phyloP scores from a whole-genome alignment of 2,113 vertebrate species.

The Mormoops blainvillei region DNA sequence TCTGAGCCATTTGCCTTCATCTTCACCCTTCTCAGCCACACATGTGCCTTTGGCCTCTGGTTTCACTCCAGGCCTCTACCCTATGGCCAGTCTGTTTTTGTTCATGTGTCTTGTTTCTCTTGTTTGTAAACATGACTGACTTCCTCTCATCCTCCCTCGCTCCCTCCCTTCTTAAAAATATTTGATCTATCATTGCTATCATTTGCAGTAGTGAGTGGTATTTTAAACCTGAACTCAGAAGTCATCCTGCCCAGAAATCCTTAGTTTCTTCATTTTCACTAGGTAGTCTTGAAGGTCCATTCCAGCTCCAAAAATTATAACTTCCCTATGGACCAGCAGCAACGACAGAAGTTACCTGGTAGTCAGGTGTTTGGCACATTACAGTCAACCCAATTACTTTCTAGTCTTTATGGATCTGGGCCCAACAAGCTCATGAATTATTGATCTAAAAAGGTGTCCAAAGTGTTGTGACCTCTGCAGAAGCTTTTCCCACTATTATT shows the following conservation, averaged over 20 bases:
- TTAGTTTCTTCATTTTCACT: neutral
- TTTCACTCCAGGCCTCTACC: neutral
- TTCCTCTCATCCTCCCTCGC: neutral
- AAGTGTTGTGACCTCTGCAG: neutral
- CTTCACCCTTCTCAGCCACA: rapidly evolving
- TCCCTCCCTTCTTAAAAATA: neutral
- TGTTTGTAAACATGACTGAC: neutral
- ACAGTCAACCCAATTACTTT: neutral
- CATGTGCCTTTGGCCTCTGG: neutral
- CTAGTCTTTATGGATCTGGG: neutral
- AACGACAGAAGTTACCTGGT: neutral
- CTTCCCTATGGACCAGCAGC: neutral
- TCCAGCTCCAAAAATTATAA: neutral
- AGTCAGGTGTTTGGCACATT: neutral
- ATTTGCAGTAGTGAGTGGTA: neutral
- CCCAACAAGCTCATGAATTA: neutral
- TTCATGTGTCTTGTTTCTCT: neutral
- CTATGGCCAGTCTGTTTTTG: neutral
- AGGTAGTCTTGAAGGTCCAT: neutral
- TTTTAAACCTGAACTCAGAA: neutral
- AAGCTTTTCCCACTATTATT: neutral
- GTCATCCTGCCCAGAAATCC: neutral
- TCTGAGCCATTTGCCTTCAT: neutral
- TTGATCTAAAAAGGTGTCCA: neutral
- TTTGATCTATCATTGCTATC: neutral